A percentile compares a stretch with the other conserved stretches of the same genome.
phyloP scores from a whole-genome alignment of 2,113 vertebrate genomes.

The Bubalus kerabau region DNA sequence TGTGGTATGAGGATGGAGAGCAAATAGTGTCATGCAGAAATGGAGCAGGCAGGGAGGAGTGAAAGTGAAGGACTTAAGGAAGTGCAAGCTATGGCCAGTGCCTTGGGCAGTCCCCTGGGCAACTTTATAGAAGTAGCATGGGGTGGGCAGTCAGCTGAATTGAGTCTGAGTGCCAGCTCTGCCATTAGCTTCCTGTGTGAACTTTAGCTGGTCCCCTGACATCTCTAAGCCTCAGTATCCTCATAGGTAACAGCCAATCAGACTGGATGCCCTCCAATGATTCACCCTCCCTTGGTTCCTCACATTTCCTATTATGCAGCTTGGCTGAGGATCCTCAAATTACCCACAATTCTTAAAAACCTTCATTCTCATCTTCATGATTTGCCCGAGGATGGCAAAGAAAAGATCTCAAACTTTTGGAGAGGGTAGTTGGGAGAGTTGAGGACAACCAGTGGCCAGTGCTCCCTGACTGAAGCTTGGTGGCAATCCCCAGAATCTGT shows the following conservation, averaged over 20 bases:
- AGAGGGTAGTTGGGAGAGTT: not conserved
- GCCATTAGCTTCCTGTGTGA: not conserved
- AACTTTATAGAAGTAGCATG: not conserved
- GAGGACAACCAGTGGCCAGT: not conserved
- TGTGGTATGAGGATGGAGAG: not conserved
- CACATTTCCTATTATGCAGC: no score
- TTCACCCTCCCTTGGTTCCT: not conserved
- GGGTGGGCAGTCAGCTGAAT: not conserved
- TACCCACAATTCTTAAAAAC: not conserved
- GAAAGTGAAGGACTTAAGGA: not conserved
- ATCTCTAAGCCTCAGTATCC: not conserved
- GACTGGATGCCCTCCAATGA: not conserved
- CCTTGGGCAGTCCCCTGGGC: not conserved
- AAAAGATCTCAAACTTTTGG: not conserved
- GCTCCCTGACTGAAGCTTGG: not conserved
- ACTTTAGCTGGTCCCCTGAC: not conserved
- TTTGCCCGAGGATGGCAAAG: not conserved
- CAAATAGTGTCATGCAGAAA: not conserved
- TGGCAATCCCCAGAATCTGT: not conserved
- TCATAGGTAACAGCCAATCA: not conserved
- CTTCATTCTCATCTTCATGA: not conserved
- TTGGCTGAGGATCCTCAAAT: not conserved
- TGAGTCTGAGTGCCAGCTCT: not conserved
- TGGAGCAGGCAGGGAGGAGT: not conserved
- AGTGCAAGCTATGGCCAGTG: not conserved